phyloP scores from a whole-genome alignment of 2,888 invertebrate species.

The Vandiemenella viatica region DNA sequence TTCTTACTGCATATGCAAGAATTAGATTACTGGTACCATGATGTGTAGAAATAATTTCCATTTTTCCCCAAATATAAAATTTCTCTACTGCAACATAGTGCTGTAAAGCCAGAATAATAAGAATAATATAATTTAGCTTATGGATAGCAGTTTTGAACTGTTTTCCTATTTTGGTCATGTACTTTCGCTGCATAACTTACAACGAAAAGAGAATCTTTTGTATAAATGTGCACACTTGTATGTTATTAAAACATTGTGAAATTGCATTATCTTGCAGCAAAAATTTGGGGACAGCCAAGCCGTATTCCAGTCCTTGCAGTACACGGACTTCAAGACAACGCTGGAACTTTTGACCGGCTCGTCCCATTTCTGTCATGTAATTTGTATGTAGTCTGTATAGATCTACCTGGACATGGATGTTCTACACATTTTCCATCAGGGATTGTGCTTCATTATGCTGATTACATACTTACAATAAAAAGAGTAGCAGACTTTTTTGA shows the following conservation, averaged over 20 bases:
- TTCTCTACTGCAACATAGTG: too few relatives aligned
- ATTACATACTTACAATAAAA: slow-evolving; percentile 23
- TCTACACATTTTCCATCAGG: slow-evolving; percentile 30
- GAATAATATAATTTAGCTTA: too few relatives aligned
- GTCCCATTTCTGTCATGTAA: slow-evolving; percentile 25
- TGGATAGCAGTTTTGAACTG: too few relatives aligned
- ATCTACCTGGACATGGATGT: slow-evolving; percentile 33
- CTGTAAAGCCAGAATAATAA: too few relatives aligned
- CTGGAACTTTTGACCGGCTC: slow-evolving; percentile 30
- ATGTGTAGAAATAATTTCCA: too few relatives aligned
- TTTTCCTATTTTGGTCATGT: not conserved
- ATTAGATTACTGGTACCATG: too few relatives aligned
- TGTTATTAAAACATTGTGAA: too few relatives aligned
- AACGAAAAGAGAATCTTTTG: not conserved
- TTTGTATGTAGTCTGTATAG: slow-evolving; percentile 28
- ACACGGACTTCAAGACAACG: slow-evolving; percentile 32
- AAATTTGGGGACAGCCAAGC: slow-evolving; percentile 22
- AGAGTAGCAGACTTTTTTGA: slow-evolving; percentile 26
- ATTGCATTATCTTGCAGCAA: slow-evolving; percentile 20
- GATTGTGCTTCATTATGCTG: slow-evolving; percentile 24
- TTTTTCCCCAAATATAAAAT: too few relatives aligned
- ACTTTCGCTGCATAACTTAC: not conserved
- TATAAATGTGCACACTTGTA: not conserved
- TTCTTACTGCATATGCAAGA: too few relatives aligned
- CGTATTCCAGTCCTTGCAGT: slow-evolving; percentile 23